Conservation (phyloP, 2,113 vertebrate species). For the Tetrax tetrax region DNA sequence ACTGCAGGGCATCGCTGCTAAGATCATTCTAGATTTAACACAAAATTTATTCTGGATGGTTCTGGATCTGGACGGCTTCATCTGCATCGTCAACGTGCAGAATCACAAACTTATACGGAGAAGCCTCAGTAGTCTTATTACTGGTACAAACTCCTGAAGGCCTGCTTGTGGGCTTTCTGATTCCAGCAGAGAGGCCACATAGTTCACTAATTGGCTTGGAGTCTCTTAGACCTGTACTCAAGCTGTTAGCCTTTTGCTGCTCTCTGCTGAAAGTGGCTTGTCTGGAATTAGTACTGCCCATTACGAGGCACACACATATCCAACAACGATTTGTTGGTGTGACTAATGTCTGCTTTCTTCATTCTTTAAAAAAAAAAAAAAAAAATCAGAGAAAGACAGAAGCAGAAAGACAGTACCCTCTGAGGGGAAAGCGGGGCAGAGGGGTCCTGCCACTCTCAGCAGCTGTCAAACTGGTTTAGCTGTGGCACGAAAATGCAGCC, state of each 20-base stretch:
- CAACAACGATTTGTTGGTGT: neutral
- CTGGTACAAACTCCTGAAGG: neutral
- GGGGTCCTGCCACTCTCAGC: neutral
- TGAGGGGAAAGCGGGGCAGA: fast-evolving
- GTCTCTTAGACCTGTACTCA: neutral
- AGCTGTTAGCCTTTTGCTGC: neutral
- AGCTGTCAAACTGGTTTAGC: neutral
- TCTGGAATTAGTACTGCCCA: constrained; percentile 29
- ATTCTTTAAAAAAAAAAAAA: neutral
- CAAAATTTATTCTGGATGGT: constrained; percentile 50
- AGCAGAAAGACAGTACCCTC: neutral
- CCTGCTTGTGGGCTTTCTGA: neutral
- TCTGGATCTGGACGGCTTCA: constrained; percentile 41
- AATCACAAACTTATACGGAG: constrained; percentile 65
- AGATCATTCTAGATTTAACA: constrained; percentile 64
- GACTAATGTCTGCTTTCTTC: neutral
- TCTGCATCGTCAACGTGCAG: constrained; percentile 16
- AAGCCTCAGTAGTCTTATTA: neutral
- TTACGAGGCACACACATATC: neutral
- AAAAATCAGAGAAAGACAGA: neutral
- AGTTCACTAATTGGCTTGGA: neutral
- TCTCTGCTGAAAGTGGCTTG: neutral
- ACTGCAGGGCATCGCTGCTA: constrained; percentile 55
- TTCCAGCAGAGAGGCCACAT: neutral
- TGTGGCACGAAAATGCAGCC: neutral